These are phyloP conservation scores for Drosophila nikananu DNA, from an alignment of 1,140 invertebrate species.

Conservation along the genomic window DNA sequence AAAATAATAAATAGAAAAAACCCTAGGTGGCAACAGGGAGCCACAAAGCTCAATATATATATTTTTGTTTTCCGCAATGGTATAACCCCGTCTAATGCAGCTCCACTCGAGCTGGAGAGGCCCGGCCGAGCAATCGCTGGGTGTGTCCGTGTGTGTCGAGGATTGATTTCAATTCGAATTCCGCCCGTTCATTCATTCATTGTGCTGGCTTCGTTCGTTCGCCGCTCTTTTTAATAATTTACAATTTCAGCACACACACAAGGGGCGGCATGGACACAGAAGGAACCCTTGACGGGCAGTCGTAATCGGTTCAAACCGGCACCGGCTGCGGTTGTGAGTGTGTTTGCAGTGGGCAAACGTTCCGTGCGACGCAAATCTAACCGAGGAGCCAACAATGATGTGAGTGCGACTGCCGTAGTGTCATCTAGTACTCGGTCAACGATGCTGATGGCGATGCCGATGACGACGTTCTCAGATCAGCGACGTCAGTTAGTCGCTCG, in stretches of 20 bases:
- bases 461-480: conserved; percentile 31
- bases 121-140: conserved; percentile 21
- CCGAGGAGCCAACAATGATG: conserved; percentile 39
- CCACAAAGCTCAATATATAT: conserved; percentile 3
- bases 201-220: conserved; percentile 48
- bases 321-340: conserved; percentile 30
- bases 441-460: conserved; percentile 36
- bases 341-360: conserved; percentile 64
- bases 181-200: conserved; percentile 74
- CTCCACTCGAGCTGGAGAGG: conserved; percentile 39
- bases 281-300: conserved; percentile 54
- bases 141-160: conserved; percentile 50
- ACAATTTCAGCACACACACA: conserved; percentile 69
- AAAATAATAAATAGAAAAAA: neutral
- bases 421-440: conserved; percentile 29
- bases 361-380: conserved; percentile 79
- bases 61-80: conserved; percentile 12
- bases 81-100: conserved; percentile 45
- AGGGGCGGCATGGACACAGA: conserved; percentile 8
- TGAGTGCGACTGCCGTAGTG: conserved; percentile 23
- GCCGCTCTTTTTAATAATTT: conserved; percentile 73
- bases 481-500: conserved; percentile 51
- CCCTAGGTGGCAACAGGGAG: conserved; percentile 12
- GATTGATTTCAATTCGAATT: conserved; percentile 82
- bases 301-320: conserved; percentile 75